Conservation (phyloP, 2,113 vertebrate genomes). For the Syrrhaptes paradoxus region DNA sequence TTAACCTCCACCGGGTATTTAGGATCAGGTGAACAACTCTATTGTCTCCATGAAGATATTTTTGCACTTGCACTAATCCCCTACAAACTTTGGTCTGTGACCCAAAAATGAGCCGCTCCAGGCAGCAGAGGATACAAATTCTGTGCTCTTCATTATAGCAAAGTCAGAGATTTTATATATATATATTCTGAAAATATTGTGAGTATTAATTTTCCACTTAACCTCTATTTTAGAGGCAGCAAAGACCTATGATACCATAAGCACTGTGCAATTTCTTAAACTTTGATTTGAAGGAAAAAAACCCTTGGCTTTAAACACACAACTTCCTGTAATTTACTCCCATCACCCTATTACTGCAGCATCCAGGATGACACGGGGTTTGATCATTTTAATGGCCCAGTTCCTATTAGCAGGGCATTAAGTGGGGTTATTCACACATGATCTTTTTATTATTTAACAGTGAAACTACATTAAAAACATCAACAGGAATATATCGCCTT, state of each 20-base stretch:
- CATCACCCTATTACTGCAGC: not conserved
- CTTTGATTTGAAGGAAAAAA: not conserved
- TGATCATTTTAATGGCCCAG: not conserved
- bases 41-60: not conserved
- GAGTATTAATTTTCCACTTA: not conserved
- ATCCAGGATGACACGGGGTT: not conserved
- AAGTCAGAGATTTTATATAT: not conserved
- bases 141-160: not conserved
- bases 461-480: not conserved
- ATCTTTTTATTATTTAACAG: not conserved
- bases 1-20: rapidly evolving
- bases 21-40: not conserved
- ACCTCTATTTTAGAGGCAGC: not conserved
- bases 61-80: not conserved
- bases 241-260: not conserved
- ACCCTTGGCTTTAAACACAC: not conserved
- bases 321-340: not conserved
- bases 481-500: not conserved
- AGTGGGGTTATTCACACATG: not conserved
- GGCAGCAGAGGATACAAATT: not conserved
- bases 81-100: not conserved
- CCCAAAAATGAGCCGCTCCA: not conserved
- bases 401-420: not conserved
- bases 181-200: not conserved
- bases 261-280: not conserved